A percentile compares a stretch with the other conserved stretches of the same genome.
Evolutionary conservation across 2,888 invertebrate species (phyloP).

Genomic region (Lasioglossum figueresi): DNA sequence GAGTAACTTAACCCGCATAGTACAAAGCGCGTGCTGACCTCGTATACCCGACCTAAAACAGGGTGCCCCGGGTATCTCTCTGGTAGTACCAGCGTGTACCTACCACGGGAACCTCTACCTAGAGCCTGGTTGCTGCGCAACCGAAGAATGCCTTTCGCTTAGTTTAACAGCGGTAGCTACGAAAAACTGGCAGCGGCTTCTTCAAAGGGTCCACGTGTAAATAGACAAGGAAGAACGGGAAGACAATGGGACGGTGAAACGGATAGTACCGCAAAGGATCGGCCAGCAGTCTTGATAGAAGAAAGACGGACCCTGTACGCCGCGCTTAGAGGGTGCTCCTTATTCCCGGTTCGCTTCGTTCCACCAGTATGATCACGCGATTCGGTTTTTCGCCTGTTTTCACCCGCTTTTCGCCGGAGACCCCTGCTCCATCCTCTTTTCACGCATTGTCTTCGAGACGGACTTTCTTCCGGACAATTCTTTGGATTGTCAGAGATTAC

Average conservation of each 20-base stretch:
- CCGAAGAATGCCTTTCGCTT: constrained; percentile 76
- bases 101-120: constrained; percentile 64
- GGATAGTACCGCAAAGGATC: constrained; percentile 74
- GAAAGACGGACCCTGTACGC: constrained; percentile 55
- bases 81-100: constrained; percentile 66
- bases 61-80: constrained; percentile 59
- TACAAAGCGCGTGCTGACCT: constrained; percentile 72
- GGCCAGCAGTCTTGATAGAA: constrained; percentile 57
- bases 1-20: constrained; percentile 75
- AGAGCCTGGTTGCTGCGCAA: constrained; percentile 60
- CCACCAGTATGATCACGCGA: constrained; percentile 50
- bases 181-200: constrained; percentile 74
- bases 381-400: constrained; percentile 65
- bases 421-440: background rate
- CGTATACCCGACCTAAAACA: constrained; percentile 69
- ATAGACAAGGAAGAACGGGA: constrained; percentile 68
- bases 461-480: background rate
- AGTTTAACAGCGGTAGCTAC: constrained; percentile 79
- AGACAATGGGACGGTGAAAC: constrained; percentile 79
- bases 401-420: constrained; percentile 60
- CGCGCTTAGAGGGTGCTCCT: constrained; percentile 49
- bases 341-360: constrained; percentile 71
- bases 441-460: constrained; percentile 11
- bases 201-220: constrained; percentile 74
- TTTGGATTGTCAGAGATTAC: background rate